Evolutionary conservation across 2,113 vertebrate species (phyloP), one percentile per base, ranked within the genome.

Genomic region (Nyctereutes procyonoides): DNA sequence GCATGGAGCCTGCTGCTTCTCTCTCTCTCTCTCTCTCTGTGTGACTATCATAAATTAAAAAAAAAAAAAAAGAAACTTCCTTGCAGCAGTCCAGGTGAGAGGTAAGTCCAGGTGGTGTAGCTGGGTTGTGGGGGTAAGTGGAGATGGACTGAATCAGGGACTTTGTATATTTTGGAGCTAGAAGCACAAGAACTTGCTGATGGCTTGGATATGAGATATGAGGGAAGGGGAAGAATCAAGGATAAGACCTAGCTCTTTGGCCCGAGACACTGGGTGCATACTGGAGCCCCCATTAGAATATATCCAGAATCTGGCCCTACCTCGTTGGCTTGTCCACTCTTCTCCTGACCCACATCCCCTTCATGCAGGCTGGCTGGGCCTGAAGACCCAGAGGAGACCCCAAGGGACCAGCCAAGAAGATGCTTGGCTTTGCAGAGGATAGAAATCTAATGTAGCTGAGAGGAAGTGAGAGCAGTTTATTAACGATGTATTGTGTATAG

Each of bases 221-320:
- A 92, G 28, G 38, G 35, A 94, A 96, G 92, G 48, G 83, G 77
- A 80, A 84, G 11, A 74, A 89, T 95, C 32, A 67, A 80, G 67
- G 60, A 65, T 73, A 35, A 92, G 53, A 82, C 55, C 35, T 81
- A 96, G 32, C 87, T 65, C 83, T 91, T 90, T 82, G 62, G 32
- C 63, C 20, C 88, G 32, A 95, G 81, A 73, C 90, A 65, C 62
- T 80, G 63, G 14, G 16, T 82, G 32, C 53, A 79, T 94, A 38
- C 55, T 79, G 38, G 67, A 86, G 8, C 22, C 15, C 22, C 56
- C n/a, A 26, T 74, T 62, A 93, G 30, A 96, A 84, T 95, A 73
- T 85, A 60, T 69, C 51, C 56, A 43, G 58, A 89, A 94, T 76
- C 32, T 93, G 30, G 69, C 56, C 28, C 15, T 92, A 8, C 13